A percentile compares a stretch with the other conserved stretches of the same genome.
These are phyloP conservation scores for Nomada fabriciana DNA, from an alignment of 2,888 invertebrate species.

Conservation along the genomic window DNA sequence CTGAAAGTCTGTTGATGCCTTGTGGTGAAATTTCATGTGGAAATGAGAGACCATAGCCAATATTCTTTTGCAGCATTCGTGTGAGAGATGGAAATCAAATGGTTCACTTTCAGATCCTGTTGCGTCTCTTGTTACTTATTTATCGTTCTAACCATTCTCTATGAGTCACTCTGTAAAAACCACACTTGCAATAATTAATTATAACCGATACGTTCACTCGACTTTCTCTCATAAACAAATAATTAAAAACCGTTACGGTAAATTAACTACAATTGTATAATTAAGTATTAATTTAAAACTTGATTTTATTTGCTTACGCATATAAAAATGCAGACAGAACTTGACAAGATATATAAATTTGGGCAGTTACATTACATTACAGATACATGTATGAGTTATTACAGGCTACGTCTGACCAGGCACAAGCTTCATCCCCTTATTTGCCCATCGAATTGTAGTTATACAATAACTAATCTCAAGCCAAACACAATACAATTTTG, in stretches of 20 bases:
- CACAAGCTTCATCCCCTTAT: too few species aligned
- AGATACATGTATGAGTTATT: too few species aligned
- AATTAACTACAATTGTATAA: neutral
- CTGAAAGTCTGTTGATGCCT: neutral
- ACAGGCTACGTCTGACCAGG: too few species aligned
- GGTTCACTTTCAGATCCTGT: slow-evolving; percentile 70
- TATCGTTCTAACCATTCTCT: slow-evolving; percentile 48
- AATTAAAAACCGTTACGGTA: neutral
- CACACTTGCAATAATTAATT: slow-evolving; percentile 40
- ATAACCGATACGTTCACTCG: slow-evolving; percentile 11
- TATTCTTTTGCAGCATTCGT: slow-evolving; percentile 21
- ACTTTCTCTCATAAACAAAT: neutral
- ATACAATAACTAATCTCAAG: too few species aligned
- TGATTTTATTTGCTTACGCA: too few species aligned
- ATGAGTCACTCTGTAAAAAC: slow-evolving; percentile 58
- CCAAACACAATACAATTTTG: too few species aligned
- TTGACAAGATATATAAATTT: too few species aligned
- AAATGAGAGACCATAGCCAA: slow-evolving; percentile 30
- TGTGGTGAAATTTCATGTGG: slow-evolving; percentile 25
- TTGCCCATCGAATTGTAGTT: too few species aligned
- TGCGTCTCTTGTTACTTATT: slow-evolving; percentile 62
- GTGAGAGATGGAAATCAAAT: slow-evolving; percentile 61
- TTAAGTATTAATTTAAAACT: too few species aligned
- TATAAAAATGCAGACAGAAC: too few species aligned
- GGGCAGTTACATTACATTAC: too few species aligned